Evolutionary conservation across 2,888 invertebrate genomes (phyloP), one percentile per base, ranked within the genome.

Genomic region (Clivina fossor): DNA sequence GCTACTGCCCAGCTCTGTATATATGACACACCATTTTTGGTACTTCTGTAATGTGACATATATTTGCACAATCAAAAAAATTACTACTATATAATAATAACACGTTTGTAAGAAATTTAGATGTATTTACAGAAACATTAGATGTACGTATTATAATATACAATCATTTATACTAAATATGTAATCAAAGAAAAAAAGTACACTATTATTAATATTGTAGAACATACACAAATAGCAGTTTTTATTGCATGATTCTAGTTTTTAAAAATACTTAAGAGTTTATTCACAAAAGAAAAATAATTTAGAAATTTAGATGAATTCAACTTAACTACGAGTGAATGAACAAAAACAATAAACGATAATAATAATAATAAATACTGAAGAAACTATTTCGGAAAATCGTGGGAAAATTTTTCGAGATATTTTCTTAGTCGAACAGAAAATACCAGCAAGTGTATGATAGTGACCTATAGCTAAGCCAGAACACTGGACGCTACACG

Each of bases 61-160:
- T 51, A 53, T 44, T 48, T 53, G 53, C 53, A 53, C 53, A 53
- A 53, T 53, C 53, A 53, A 53, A 48, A 13, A 22, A 9, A 46
- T 33, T 47, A 32, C 43, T 35, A 35, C 13, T n/a, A 20, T 38
- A 50, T 37, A n/a, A n/a, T n/a, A n/a, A n/a, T n/a, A 53, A 43
- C 53, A 49, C 16, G 38, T 49, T 49, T 49, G 38, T 26, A 38
- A 38, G 30, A 49, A n/a, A 40, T 53, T 53, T 44, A 44, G 43
- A 53, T 35, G 44, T 43, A 53, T 43, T 53, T 43, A 53, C 53
- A 53, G 53, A 53, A 53, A 43, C 43, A 41, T 41, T 30, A 41
- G 43, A 30, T 35, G 33, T 41, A 51, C 13, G 43, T 44, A 35
- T 43, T 43, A 35, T 44, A 53, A 49, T 38, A 49, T 28, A 49